phyloP scores from a whole-genome alignment of 1,140 invertebrate species.

The Drosophila teissieri region DNA sequence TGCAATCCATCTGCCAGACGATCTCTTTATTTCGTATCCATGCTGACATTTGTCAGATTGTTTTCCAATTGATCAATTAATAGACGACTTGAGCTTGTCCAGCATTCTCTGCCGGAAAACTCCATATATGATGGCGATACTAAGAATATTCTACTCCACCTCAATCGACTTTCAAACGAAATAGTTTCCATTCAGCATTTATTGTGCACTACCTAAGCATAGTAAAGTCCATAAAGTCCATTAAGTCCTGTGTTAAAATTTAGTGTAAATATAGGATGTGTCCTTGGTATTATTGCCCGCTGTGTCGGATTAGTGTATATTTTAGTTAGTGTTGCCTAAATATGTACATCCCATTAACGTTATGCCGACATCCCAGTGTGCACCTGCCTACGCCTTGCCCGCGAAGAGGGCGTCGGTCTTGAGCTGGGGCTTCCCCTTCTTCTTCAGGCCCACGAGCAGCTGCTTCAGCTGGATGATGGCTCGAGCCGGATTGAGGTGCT shows the following conservation, averaged over 20 bases:
- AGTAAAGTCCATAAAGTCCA: background rate
- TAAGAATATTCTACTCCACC: too few relatives aligned
- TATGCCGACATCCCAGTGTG: background rate
- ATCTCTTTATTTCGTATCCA: background rate
- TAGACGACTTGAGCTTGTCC: background rate
- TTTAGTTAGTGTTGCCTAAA: too few relatives aligned
- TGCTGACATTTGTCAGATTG: slow-evolving; percentile 1
- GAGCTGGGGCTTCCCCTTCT: slow-evolving; percentile 90
- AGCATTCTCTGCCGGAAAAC: background rate
- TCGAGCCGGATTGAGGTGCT: slow-evolving; percentile 97
- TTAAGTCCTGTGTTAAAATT: background rate
- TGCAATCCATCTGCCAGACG: slow-evolving; percentile 6
- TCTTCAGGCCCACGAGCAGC: slow-evolving; percentile 91
- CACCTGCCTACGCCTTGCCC: slow-evolving; percentile 2
- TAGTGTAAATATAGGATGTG: background rate
- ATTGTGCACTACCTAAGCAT: background rate
- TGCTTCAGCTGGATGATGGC: slow-evolving; percentile 98
- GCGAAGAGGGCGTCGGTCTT: slow-evolving; percentile 85
- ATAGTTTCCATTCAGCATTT: background rate
- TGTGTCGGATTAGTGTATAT: too few relatives aligned
- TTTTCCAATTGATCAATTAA: slow-evolving; percentile 6
- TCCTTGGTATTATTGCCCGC: background rate
- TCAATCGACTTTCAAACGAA: too few relatives aligned
- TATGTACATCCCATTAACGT: background rate
- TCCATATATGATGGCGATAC: too few relatives aligned